These are phyloP conservation scores for Anodontia alba DNA, from an alignment of 2,888 invertebrate species.

Conservation along the genomic window DNA sequence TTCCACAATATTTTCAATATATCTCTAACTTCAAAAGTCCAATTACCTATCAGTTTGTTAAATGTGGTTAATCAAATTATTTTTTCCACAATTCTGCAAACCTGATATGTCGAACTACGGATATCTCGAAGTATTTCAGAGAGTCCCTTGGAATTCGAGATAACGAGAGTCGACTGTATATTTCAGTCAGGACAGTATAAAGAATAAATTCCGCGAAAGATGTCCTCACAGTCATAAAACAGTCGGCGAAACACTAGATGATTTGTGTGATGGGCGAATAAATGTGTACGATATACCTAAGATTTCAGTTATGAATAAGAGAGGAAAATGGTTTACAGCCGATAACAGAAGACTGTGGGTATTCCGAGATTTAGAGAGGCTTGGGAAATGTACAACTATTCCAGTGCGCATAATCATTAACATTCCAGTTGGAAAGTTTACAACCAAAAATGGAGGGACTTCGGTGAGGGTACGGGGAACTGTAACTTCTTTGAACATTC, in stretches of 20 bases:
- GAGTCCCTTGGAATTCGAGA: no score
- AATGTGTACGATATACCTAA: neutral
- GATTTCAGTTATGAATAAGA: neutral
- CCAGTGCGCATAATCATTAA: neutral
- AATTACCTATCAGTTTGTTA: no score
- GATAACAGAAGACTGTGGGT: constrained; percentile 25
- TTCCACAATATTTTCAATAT: no score
- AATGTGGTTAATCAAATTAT: no score
- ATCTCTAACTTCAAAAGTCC: no score
- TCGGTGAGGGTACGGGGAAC: neutral
- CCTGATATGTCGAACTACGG: no score
- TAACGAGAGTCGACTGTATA: no score
- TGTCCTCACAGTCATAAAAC: neutral
- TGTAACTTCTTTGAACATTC: no score
- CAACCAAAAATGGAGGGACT: constrained; percentile 11
- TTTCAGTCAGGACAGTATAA: constrained; percentile 1
- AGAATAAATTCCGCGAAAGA: neutral
- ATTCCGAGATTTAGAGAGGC: neutral
- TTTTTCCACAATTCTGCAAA: no score
- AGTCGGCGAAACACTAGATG: constrained; percentile 1
- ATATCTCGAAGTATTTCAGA: no score
- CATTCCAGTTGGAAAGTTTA: neutral
- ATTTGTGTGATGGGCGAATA: neutral
- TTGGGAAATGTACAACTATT: neutral
- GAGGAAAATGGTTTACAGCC: constrained; percentile 23